Conservation (phyloP, 2,797 vertebrate species). For the Eulemur mongoz region DNA sequence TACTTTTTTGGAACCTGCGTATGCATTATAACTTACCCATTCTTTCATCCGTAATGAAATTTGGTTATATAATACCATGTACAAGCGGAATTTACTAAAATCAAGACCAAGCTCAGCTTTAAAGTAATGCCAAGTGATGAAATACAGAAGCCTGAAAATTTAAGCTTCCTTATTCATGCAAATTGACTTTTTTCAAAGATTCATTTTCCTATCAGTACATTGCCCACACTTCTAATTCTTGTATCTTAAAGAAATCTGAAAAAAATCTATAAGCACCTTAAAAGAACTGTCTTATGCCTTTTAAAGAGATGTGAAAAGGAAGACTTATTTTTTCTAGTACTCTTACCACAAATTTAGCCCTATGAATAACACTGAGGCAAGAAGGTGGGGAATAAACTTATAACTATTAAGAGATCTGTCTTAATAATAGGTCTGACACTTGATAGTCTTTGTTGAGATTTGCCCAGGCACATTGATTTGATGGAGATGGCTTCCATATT, state of each 20-base stretch:
- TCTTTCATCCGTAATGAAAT: slow-evolving; percentile 54
- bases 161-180: slow-evolving; percentile 63
- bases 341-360: neutral
- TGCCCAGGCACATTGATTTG: neutral
- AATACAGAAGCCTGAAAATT: slow-evolving; percentile 44
- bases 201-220: slow-evolving; percentile 72
- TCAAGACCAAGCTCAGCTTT: slow-evolving; percentile 51
- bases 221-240: slow-evolving; percentile 71
- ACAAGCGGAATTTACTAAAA: slow-evolving; percentile 57
- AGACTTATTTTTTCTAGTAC: neutral
- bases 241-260: slow-evolving; percentile 61
- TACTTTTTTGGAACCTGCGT: slow-evolving; percentile 33
- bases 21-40: slow-evolving; percentile 35
- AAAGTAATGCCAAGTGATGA: slow-evolving; percentile 45
- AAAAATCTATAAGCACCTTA: slow-evolving; percentile 68
- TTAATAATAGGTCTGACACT: neutral
- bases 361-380: slow-evolving; percentile 34
- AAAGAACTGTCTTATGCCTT: slow-evolving; percentile 67
- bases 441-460: neutral
- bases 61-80: slow-evolving; percentile 15
- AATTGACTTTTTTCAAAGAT: slow-evolving; percentile 61
- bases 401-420: neutral
- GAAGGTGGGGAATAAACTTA: neutral
- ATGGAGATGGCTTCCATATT: neutral
- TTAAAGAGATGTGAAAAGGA: slow-evolving; percentile 77